Evolutionary conservation across 2,113 vertebrate species (phyloP).

Genomic region (Charina bottae): DNA sequence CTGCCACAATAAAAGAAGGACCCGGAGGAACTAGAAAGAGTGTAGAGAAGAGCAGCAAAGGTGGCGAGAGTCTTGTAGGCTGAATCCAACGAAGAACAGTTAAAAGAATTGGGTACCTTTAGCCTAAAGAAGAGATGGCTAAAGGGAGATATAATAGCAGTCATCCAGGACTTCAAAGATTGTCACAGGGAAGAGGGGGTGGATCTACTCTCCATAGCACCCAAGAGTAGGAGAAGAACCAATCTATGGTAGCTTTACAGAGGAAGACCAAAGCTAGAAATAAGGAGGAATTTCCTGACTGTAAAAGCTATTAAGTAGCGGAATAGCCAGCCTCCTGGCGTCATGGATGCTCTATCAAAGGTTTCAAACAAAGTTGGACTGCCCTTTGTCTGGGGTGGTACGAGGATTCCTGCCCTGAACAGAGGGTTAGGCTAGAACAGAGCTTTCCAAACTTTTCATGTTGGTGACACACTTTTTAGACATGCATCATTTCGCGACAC

Average conservation of each 20-base stretch:
- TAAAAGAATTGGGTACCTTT: background rate
- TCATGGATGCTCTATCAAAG: background rate
- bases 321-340: background rate
- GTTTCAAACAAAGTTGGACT: background rate
- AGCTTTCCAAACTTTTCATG: too few relatives aligned
- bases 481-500: too few relatives aligned
- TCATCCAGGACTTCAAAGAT: background rate
- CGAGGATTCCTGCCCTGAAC: background rate
- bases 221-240: background rate
- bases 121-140: background rate
- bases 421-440: background rate
- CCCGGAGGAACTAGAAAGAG: too few relatives aligned
- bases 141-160: background rate
- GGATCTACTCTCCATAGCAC: background rate
- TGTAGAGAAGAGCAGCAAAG: too few relatives aligned
- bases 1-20: too few relatives aligned
- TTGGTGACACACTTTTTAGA: too few relatives aligned
- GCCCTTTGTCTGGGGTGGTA: background rate
- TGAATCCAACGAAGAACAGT: background rate
- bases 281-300: background rate
- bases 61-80: too few relatives aligned
- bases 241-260: background rate
- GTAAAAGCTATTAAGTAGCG: too few relatives aligned
- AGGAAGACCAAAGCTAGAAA: background rate
- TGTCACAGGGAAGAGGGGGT: background rate